phyloP scores from a whole-genome alignment of 2,113 vertebrate genomes.

The Nothocercus nigrocapillus region DNA sequence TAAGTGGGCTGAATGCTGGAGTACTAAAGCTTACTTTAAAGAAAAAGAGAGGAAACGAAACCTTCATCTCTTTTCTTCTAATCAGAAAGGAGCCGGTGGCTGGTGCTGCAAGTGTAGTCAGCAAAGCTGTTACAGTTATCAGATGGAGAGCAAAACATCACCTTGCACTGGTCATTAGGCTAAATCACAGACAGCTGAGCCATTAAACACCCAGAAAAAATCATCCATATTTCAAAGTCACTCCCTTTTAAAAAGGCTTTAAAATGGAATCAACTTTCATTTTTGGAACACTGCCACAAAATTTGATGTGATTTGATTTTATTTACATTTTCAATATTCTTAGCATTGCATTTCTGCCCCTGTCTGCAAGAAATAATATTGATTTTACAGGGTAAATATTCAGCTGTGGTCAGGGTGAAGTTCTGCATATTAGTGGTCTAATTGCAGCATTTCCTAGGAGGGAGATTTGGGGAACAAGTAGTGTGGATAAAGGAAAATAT shows the following conservation, averaged over 20 bases:
- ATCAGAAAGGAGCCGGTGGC: not conserved
- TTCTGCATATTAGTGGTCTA: not conserved
- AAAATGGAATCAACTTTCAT: not conserved
- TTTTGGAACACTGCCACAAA: not conserved
- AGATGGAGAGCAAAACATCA: not conserved
- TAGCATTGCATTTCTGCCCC: constrained; percentile 20
- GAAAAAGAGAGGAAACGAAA: not conserved
- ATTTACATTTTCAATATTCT: constrained; percentile 34
- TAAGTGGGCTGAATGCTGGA: not conserved
- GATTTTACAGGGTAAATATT: constrained; percentile 24
- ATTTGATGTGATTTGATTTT: not conserved
- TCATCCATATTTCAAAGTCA: not conserved
- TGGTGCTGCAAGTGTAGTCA: not conserved
- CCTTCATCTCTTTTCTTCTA: not conserved
- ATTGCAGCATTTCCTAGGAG: not conserved
- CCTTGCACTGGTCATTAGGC: not conserved
- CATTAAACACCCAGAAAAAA: not conserved
- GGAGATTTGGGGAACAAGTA: not conserved
- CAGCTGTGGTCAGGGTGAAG: not conserved
- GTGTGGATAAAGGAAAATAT: not conserved
- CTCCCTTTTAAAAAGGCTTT: not conserved
- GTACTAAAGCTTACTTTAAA: not conserved
- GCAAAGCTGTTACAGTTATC: not conserved
- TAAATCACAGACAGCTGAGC: not conserved
- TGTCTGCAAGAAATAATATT: not conserved